phyloP scores from a whole-genome alignment of 2,113 vertebrate genomes.

The Thryonomys swinderianus region DNA sequence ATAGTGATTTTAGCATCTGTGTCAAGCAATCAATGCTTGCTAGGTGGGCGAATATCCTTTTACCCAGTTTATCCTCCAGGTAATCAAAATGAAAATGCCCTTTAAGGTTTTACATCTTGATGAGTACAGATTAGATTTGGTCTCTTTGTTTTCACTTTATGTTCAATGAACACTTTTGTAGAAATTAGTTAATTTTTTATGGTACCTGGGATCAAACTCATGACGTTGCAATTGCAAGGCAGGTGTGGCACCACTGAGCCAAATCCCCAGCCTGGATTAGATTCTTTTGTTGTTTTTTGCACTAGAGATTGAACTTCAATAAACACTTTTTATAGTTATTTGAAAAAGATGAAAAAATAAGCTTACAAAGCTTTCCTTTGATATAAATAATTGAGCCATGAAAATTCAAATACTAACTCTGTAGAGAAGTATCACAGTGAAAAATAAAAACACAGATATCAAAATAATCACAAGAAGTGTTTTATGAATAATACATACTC shows the following conservation, averaged over 20 bases:
- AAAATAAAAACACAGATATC: slow-evolving; percentile 16
- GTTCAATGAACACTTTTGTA: neutral
- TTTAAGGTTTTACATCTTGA: slow-evolving; percentile 21
- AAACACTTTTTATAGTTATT: neutral
- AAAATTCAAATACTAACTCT: slow-evolving; percentile 54
- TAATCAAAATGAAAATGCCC: neutral
- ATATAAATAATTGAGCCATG: slow-evolving; percentile 42
- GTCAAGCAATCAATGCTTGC: neutral
- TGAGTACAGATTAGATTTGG: neutral
- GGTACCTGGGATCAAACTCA: too few species aligned
- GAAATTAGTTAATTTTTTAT: too few species aligned
- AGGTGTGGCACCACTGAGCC: too few species aligned
- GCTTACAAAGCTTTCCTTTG: slow-evolving; percentile 21
- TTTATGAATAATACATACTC: neutral
- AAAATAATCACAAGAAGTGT: slow-evolving; percentile 10
- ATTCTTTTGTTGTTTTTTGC: too few species aligned
- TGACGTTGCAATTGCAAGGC: too few species aligned
- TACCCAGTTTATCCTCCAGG: neutral
- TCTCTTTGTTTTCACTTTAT: neutral
- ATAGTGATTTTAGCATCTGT: neutral
- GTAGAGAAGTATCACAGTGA: neutral
- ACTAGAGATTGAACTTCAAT: neutral
- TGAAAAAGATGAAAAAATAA: slow-evolving; percentile 32
- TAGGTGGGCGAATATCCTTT: neutral
- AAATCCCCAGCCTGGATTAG: too few species aligned